A percentile compares a stretch with the other conserved stretches of the same genome.
Conservation (phyloP, 2,888 invertebrate species). For the Macaria liturata region DNA sequence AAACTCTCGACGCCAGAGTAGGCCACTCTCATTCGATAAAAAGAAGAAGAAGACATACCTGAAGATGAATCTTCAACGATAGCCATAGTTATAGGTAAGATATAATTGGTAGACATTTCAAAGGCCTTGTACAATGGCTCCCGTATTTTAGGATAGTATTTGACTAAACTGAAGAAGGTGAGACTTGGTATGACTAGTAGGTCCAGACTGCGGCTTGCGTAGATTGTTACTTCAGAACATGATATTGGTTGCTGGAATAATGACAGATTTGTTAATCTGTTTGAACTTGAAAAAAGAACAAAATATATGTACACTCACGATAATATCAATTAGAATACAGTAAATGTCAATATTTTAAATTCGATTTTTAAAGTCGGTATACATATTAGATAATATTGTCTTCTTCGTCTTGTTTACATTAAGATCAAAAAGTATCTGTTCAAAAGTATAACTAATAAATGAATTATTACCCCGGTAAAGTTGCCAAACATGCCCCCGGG, state of each 20-base stretch:
- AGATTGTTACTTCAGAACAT: constrained; percentile 69
- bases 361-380: no score
- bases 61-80: constrained; percentile 53
- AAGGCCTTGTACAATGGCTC: constrained; percentile 71
- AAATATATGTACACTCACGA: no score
- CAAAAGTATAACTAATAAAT: no score
- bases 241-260: constrained; percentile 65
- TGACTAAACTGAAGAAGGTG: constrained; percentile 70
- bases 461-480: constrained; percentile 73
- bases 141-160: constrained; percentile 73
- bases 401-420: no score
- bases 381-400: no score
- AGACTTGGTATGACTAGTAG: constrained; percentile 68
- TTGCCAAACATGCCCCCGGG: constrained; percentile 81
- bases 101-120: constrained; percentile 69
- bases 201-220: constrained; percentile 72
- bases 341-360: no score
- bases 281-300: no score
- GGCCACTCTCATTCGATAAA: no score
- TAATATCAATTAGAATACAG: no score
- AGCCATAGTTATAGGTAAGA: constrained; percentile 70
- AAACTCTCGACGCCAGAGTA: no score
- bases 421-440: no score
- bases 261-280: no score
- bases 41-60: constrained; percentile 41